A percentile compares a stretch with the other conserved stretches of the same genome.
Conservation (phyloP, 23 tunicate genomes). For the Trididemnum miniatum region DNA sequence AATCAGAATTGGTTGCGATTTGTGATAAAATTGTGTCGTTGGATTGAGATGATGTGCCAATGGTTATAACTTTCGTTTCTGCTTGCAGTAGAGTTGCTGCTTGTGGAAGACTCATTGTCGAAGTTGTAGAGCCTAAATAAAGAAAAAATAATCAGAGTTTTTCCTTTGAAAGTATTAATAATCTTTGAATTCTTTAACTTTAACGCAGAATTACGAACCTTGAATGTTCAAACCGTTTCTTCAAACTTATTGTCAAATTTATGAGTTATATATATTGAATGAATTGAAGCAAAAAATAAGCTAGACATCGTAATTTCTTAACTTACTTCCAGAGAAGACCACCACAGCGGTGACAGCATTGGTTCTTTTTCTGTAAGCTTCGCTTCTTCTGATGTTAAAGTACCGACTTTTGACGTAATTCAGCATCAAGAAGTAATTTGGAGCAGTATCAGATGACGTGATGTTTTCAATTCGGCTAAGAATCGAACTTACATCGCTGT, state of each 20-base stretch:
- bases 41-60: not conserved
- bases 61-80: not conserved
- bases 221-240: no score
- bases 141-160: not conserved
- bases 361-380: slow-evolving; percentile 10
- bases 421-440: not conserved
- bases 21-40: not conserved
- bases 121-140: not conserved
- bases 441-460: not conserved
- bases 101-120: not conserved
- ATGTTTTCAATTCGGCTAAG: not conserved
- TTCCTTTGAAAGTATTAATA: not conserved
- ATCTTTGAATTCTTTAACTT: no score
- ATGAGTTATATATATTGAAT: no score
- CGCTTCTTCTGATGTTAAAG: not conserved
- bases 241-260: no score
- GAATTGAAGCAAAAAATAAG: no score
- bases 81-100: not conserved
- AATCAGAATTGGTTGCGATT: not conserved
- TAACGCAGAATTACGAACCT: no score
- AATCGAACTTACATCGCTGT: not conserved
- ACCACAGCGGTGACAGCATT: not conserved
- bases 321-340: not conserved
- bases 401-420: not conserved
- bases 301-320: no score